A percentile compares a stretch with the other conserved stretches of the same genome.
phyloP scores from a whole-genome alignment of 2,113 vertebrate genomes.

The Candoia aspera region DNA sequence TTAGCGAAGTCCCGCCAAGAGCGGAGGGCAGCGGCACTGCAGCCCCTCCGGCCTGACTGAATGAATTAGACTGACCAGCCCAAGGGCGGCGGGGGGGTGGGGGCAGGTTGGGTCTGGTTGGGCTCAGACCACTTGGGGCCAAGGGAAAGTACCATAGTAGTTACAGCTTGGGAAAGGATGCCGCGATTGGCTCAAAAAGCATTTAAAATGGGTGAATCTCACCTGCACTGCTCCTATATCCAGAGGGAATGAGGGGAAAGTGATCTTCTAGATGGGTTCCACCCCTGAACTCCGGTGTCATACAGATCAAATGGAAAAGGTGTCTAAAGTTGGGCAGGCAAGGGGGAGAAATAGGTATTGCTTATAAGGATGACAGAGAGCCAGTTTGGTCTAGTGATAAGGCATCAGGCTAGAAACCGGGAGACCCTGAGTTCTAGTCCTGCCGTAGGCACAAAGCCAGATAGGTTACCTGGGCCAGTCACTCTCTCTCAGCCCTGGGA shows the following conservation, averaged over 20 bases:
- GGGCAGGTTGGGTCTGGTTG: background rate
- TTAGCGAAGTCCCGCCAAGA: slow-evolving; percentile 42
- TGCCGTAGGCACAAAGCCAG: background rate
- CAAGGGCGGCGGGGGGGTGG: too few relatives aligned
- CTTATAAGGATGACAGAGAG: background rate
- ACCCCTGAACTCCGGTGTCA: background rate
- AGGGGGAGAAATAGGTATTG: background rate
- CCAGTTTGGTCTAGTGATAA: background rate
- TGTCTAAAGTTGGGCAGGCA: background rate
- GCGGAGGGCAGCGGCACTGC: background rate
- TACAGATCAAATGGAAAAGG: background rate
- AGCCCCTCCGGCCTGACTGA: background rate
- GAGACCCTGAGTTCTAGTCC: background rate
- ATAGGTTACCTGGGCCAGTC: background rate
- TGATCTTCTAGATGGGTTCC: background rate
- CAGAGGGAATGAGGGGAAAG: background rate
- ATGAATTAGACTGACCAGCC: too few relatives aligned
- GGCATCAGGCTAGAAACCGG: background rate
- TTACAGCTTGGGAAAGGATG: background rate
- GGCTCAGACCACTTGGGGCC: background rate
- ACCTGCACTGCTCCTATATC: background rate
- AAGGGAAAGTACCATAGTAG: background rate
- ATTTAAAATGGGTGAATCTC: background rate
- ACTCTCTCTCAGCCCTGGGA: background rate
- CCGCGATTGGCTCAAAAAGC: background rate